Evolutionary conservation across 2,113 vertebrate species (phyloP).

Genomic region (Nerophis ophidion): DNA sequence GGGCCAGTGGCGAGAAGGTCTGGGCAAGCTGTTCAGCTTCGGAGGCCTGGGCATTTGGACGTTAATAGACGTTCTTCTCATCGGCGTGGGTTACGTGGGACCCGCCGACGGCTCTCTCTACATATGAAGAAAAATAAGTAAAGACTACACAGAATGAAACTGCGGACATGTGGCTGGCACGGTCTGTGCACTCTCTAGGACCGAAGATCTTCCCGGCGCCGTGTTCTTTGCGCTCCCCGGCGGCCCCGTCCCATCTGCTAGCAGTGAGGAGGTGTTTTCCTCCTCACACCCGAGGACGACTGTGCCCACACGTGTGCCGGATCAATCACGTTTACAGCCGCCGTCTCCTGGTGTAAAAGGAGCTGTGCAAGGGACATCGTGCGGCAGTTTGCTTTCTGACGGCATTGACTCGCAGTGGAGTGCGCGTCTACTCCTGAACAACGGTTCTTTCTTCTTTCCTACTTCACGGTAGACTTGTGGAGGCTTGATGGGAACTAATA

Average conservation of each 20-base stretch:
- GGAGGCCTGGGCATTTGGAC: slow-evolving; percentile 98
- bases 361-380: slow-evolving; percentile 20
- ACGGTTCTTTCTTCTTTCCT: slow-evolving; percentile 3
- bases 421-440: no score
- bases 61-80: slow-evolving; percentile 89
- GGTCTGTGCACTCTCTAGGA: slow-evolving; percentile 30
- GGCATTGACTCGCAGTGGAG: no score
- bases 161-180: slow-evolving; percentile 5
- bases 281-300: slow-evolving; percentile 27
- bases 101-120: slow-evolving; percentile 96
- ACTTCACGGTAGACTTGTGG: slow-evolving; percentile 2
- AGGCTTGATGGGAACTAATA: neutral
- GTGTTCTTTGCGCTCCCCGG: slow-evolving; percentile 30
- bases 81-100: slow-evolving; percentile 92
- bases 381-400: neutral
- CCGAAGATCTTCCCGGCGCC: slow-evolving; percentile 42
- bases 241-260: slow-evolving; percentile 64
- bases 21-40: slow-evolving; percentile 98
- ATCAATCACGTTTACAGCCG: slow-evolving; percentile 54
- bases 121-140: slow-evolving; percentile 72
- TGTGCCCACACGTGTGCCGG: slow-evolving; percentile 45
- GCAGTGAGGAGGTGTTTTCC: slow-evolving; percentile 52
- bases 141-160: neutral
- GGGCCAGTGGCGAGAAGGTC: slow-evolving; percentile 95
- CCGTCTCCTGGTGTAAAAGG: slow-evolving; percentile 44